Base-by-base conservation (phyloP, 2,888 invertebrate genomes). In the Drosophila neonasuta region DNA sequence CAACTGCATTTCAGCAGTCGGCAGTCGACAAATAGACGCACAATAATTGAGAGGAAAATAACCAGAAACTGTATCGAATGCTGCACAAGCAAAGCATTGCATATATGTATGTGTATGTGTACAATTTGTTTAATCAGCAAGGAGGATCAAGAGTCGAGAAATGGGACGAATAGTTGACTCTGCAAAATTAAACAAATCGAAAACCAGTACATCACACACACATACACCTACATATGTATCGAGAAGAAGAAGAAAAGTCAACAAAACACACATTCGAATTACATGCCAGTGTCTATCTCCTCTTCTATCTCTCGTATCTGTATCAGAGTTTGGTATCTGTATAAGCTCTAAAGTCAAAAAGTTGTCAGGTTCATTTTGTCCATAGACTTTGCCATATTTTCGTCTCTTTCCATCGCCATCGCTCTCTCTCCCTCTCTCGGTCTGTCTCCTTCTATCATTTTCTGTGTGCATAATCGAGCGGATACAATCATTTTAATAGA, bases 401-500 rank as follows among this genome's bases (percentile, higher is more conserved):
- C 46, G 17, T 9, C 52, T 17, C 13, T 46, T 45, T 36, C 29
- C 57, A n/a, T 45, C n/a, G 13, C 46, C 58, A 15, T 41, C 24
- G 51, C 48, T 32, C 13, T 30, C 46, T 55, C 11, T 30, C 41
- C 6, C 24, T 24, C 24, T 6, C 24, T 24, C 24, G 24, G 24
- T 24, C 24, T 24, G 24, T 36, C 20, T 34, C 44, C 62, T 36
- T 54, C 57, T 58, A 29, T n/a, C 58, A 44, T 54, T 44, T 24
- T 63, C 34, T 73, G 62, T 87, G 84, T 88, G 87, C 83, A 87
- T 87, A 88, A 88, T 88, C 87, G 88, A 88, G 86, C 88, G 88
- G 88, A 88, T 87, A 88, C 89, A 89, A 89, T 89, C 89, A 86
- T 89, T 89, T 89, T 89, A 89, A 89, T 89, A 89, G 89, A 89